phyloP scores from a whole-genome alignment of 30 jellyfish, hydroid and myxozoan species.

The Nemopilema nomurai region DNA sequence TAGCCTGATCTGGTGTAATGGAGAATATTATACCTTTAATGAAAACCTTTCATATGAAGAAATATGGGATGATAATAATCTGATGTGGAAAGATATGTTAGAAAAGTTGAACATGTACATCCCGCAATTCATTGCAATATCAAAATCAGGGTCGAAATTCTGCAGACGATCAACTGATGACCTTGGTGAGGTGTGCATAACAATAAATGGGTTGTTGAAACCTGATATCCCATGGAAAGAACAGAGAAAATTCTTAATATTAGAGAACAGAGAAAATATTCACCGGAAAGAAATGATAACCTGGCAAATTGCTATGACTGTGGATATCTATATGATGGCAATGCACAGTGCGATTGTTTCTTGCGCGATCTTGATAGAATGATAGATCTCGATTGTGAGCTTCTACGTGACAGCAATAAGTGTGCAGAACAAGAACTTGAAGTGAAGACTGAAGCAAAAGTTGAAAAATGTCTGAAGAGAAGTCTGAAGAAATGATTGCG shows the following conservation, averaged over 20 bases:
- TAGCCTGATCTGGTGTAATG: no score
- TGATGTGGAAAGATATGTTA: no score
- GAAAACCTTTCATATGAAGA: no score
- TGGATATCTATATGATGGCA: constrained; percentile 10
- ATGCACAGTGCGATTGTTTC: constrained; percentile 3
- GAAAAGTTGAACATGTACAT: no score
- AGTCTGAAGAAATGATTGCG: neutral
- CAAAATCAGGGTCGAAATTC: neutral
- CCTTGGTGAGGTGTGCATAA: neutral
- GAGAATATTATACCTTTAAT: no score
- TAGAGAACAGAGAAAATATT: neutral
- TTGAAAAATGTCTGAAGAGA: neutral
- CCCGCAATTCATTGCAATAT: constrained; percentile 2
- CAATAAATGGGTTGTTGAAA: neutral
- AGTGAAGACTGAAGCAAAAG: neutral
- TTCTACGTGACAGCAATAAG: neutral
- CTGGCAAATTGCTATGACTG: neutral
- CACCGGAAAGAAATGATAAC: neutral
- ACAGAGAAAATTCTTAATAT: no score
- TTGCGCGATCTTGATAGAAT: neutral
- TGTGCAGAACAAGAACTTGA: neutral
- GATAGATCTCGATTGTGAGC: neutral
- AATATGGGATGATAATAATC: no score
- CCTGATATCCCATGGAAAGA: constrained; percentile 7
- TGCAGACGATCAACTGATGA: neutral